phyloP scores from a whole-genome alignment of 2,797 vertebrate genomes.

The Hydrocynus forskahlii region DNA sequence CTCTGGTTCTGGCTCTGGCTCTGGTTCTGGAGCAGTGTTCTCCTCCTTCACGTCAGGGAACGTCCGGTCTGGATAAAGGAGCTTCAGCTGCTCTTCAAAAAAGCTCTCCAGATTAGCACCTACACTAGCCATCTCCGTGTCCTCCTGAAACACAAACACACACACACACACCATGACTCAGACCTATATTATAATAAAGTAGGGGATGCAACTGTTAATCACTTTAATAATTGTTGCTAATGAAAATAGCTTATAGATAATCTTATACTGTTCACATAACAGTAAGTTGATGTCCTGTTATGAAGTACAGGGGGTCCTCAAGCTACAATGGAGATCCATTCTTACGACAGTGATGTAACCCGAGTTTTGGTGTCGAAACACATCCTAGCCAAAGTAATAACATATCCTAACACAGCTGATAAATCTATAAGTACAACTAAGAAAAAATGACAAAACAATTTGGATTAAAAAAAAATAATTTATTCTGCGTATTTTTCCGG shows the following conservation, averaged over 20 bases:
- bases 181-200: neutral
- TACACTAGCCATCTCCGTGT: slow-evolving; percentile 92
- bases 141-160: slow-evolving; percentile 74
- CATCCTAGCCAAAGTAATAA: too few species aligned
- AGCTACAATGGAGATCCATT: too few species aligned
- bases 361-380: too few species aligned
- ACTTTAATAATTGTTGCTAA: too few species aligned
- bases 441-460: too few species aligned
- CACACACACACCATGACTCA: neutral
- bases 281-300: neutral
- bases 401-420: too few species aligned
- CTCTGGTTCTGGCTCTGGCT: neutral
- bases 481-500: too few species aligned
- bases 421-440: too few species aligned
- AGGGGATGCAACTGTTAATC: neutral
- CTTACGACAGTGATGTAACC: too few species aligned
- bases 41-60: slow-evolving; percentile 87
- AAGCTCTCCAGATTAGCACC: slow-evolving; percentile 90
- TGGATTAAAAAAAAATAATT: too few species aligned
- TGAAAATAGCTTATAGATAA: neutral
- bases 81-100: slow-evolving; percentile 91
- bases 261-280: neutral
- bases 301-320: neutral
- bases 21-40: slow-evolving; percentile 67
- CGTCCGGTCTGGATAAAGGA: slow-evolving; percentile 82